phyloP scores from a whole-genome alignment of 2,113 vertebrate genomes.

The Ceyx melanurus region DNA sequence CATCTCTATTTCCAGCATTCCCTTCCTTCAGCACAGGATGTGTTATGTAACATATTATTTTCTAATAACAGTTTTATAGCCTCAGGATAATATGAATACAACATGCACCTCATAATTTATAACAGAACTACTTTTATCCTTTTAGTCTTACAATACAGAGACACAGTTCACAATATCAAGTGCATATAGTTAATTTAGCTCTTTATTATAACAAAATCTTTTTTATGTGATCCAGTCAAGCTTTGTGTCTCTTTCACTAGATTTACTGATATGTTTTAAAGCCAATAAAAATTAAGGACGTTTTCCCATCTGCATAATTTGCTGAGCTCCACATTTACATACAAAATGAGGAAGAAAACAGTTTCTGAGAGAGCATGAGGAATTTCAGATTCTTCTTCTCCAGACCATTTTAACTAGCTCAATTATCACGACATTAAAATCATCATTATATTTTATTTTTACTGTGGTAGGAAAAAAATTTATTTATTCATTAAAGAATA shows the following conservation, averaged over 20 bases:
- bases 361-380: not conserved
- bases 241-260: not conserved
- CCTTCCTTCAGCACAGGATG: not conserved
- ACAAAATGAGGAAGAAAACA: not conserved
- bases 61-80: not conserved
- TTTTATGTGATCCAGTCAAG: not conserved
- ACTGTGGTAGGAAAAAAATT: not conserved
- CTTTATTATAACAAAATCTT: not conserved
- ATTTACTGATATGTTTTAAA: not conserved
- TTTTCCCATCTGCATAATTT: not conserved
- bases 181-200: not conserved
- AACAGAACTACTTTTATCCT: not conserved
- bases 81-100: not conserved
- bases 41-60: not conserved
- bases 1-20: not conserved
- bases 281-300: not conserved
- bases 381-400: not conserved
- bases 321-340: not conserved
- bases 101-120: not conserved
- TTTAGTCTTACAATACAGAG: not conserved
- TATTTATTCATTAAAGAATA: constrained; percentile 4
- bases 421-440: not conserved
- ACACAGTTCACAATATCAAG: not conserved
- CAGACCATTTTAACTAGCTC: not conserved
- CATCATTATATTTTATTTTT: not conserved